Conservation (phyloP, 2,797 vertebrate genomes). For the Momotus momota region DNA sequence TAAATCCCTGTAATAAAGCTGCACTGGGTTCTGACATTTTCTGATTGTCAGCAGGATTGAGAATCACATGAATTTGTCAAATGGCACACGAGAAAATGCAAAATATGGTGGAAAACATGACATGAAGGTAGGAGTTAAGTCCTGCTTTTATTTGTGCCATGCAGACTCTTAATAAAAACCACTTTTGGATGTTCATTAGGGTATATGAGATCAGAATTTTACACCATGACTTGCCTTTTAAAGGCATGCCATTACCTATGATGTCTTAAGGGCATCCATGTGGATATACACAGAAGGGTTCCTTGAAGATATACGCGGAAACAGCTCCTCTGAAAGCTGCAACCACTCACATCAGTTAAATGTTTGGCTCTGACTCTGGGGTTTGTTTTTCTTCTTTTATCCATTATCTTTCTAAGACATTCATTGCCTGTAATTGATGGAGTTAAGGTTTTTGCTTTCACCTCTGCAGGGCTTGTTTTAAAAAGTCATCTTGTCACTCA, state of each 20-base stretch:
- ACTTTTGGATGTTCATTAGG: background rate
- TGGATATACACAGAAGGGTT: background rate
- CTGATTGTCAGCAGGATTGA: background rate
- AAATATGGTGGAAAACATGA: background rate
- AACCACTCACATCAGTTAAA: background rate
- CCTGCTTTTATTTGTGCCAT: background rate
- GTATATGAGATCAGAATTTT: background rate
- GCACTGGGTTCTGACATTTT: background rate
- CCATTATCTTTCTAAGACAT: background rate
- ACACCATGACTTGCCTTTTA: background rate
- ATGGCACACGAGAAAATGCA: background rate
- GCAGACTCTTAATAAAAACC: background rate
- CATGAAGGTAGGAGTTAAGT: background rate
- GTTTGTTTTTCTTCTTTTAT: background rate
- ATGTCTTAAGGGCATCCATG: background rate
- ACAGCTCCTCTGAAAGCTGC: background rate
- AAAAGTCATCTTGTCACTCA: background rate
- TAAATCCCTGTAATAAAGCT: background rate
- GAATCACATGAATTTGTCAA: background rate
- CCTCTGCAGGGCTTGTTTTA: background rate
- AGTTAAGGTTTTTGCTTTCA: slow-evolving; percentile 23
- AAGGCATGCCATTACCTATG: background rate
- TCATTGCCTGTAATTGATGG: background rate
- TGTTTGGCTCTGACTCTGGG: background rate
- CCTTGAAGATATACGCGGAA: background rate